Evolutionary conservation across 2,888 invertebrate genomes (phyloP).

Genomic region (Escarpia spicata): DNA sequence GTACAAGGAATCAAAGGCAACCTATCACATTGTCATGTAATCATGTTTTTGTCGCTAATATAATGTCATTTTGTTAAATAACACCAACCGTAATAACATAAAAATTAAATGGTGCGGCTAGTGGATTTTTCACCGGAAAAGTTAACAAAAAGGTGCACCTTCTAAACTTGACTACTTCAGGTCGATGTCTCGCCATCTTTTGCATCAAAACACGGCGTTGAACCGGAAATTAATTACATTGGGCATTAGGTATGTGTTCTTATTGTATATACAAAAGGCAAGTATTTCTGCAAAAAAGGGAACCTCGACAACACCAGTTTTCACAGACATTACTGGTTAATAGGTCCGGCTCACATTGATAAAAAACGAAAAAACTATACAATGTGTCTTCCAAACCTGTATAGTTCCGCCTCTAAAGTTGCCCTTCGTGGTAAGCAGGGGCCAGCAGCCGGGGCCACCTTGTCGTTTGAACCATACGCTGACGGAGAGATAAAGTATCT

Average conservation of each 20-base stretch:
- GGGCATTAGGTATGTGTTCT: neutral
- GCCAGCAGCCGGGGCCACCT: neutral
- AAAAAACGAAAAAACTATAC: neutral
- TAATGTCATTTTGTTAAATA: too few species aligned
- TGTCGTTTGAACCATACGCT: neutral
- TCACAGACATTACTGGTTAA: neutral
- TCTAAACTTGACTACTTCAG: neutral
- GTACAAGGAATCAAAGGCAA: too few species aligned
- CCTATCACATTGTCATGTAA: too few species aligned
- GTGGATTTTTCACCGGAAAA: too few species aligned
- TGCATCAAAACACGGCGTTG: neutral
- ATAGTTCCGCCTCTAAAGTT: neutral
- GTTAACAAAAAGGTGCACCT: neutral
- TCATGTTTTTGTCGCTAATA: too few species aligned
- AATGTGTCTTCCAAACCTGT: neutral
- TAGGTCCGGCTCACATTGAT: too few species aligned
- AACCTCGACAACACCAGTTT: too few species aligned
- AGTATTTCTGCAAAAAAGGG: too few species aligned
- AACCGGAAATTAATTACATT: neutral
- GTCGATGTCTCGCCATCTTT: neutral
- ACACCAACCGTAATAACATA: too few species aligned
- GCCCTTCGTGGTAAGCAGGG: neutral
- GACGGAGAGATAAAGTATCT: neutral
- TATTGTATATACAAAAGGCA: neutral
- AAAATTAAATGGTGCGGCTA: too few species aligned